Evolutionary conservation across 2,113 vertebrate genomes (phyloP).

Genomic region (Otocyon megalotis): DNA sequence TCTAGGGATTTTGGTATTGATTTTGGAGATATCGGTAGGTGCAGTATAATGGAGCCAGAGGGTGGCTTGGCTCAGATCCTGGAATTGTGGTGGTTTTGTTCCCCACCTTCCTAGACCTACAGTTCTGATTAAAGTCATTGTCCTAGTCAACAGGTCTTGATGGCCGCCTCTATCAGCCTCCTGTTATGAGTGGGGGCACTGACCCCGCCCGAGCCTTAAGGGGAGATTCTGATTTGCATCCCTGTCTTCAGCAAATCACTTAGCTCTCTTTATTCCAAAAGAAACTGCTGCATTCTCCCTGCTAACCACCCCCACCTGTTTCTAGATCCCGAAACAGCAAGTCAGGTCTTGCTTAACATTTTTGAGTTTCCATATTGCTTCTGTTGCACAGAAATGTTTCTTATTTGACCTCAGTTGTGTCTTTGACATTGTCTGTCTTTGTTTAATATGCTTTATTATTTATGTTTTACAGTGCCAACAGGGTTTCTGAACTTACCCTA

Average conservation of each 20-base stretch:
- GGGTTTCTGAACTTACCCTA: slow-evolving; percentile 20
- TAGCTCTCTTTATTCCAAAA: background rate
- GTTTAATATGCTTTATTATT: slow-evolving; percentile 22
- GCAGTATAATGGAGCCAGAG: background rate
- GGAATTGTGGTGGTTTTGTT: background rate
- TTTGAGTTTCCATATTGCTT: slow-evolving; percentile 30
- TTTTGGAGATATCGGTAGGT: background rate
- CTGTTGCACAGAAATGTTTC: slow-evolving; percentile 10
- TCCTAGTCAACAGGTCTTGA: background rate
- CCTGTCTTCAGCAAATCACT: background rate
- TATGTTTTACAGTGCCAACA: background rate
- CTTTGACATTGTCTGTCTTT: slow-evolving; percentile 29
- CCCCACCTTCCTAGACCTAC: background rate
- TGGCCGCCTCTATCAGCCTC: background rate
- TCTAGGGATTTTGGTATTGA: background rate
- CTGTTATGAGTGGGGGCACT: background rate
- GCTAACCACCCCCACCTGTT: background rate
- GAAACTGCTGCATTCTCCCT: background rate
- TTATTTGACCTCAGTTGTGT: background rate
- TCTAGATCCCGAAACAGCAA: background rate
- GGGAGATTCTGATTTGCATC: background rate
- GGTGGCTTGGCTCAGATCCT: background rate
- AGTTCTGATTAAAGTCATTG: background rate
- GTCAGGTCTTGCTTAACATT: background rate
- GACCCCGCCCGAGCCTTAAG: background rate